Evolutionary conservation across 2,797 vertebrate genomes (phyloP).

Genomic region (Arnoldichthys spilopterus): DNA sequence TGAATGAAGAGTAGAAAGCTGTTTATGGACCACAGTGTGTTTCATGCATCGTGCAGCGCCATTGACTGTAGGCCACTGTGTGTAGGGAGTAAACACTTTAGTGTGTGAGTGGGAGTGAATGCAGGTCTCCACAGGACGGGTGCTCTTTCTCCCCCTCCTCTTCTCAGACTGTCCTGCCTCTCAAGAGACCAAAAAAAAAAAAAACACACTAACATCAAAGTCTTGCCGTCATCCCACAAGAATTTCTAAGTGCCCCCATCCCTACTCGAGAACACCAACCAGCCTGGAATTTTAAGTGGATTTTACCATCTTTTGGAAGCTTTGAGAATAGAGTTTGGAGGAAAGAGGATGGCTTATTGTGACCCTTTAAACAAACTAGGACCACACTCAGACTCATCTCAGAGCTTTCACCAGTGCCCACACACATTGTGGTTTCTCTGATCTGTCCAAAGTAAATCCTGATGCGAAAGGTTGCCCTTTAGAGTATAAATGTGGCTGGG

Average conservation of each 20-base stretch:
- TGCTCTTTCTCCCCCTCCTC: constrained; percentile 23
- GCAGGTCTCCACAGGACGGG: constrained; percentile 36
- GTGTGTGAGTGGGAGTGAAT: constrained; percentile 31
- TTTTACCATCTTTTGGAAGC: constrained; percentile 58
- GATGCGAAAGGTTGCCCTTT: not conserved
- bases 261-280: constrained; percentile 56
- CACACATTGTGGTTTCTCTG: constrained; percentile 3
- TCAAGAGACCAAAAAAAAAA: constrained; percentile 51
- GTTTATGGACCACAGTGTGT: not conserved
- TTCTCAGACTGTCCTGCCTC: constrained; percentile 52
- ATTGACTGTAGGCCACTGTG: not conserved
- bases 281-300: constrained; percentile 68
- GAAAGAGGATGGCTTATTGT: constrained; percentile 41
- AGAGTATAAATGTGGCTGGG: not conserved
- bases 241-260: constrained; percentile 63
- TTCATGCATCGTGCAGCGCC: not conserved
- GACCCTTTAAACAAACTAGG: constrained; percentile 42
- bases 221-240: constrained; percentile 62
- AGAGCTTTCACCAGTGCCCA: not conserved
- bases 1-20: not conserved
- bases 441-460: not conserved
- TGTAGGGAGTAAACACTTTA: constrained; percentile 8
- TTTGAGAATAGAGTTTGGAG: constrained; percentile 33
- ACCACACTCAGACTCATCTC: constrained; percentile 29
- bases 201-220: constrained; percentile 62